Conservation (phyloP, 2,113 vertebrate species). For the Dermatemys mawii region DNA sequence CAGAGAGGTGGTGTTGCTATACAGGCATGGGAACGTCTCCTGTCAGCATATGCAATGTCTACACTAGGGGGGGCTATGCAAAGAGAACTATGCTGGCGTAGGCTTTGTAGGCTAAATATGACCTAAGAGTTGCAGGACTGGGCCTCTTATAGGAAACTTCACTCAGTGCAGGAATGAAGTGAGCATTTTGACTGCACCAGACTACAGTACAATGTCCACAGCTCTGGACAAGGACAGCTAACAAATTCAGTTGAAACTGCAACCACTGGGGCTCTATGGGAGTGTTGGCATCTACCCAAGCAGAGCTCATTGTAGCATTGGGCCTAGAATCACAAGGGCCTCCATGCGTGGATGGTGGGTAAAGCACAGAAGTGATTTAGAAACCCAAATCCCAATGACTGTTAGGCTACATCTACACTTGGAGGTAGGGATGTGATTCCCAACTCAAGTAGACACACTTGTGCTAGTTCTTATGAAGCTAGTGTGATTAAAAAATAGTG, state of each 20-base stretch:
- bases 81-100: neutral
- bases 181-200: neutral
- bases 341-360: neutral
- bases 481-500: no score
- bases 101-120: neutral
- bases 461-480: no score
- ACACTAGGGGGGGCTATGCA: neutral
- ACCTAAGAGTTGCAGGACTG: neutral
- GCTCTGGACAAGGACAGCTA: neutral
- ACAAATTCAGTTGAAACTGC: neutral
- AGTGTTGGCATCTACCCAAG: neutral
- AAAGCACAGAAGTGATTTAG: neutral
- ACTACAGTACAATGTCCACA: neutral
- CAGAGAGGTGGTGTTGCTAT: neutral
- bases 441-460: no score
- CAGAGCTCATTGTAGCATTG: neutral
- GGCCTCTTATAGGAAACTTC: neutral
- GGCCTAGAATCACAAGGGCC: neutral
- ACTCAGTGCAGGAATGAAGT: neutral
- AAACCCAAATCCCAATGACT: neutral
- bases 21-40: neutral
- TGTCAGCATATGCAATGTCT: neutral
- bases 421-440: no score
- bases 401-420: neutral
- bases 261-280: neutral